These are phyloP conservation scores for Ceratosolen fusciceps DNA, from an alignment of 1,140 invertebrate genomes.

Conservation along the genomic window DNA sequence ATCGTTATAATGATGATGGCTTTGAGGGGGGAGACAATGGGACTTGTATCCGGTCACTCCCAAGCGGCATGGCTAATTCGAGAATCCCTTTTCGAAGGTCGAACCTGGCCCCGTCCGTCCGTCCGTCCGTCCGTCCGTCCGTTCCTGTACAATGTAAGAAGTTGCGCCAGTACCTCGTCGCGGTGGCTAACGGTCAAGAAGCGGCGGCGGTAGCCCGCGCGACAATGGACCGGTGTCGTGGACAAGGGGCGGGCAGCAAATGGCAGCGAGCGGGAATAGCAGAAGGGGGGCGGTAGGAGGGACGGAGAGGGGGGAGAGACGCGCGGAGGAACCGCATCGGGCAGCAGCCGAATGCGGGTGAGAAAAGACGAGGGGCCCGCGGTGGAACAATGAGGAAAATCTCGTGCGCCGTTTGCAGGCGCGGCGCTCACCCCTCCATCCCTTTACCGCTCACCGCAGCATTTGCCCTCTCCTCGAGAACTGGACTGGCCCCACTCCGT, in stretches of 20 bases:
- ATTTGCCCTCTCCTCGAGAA: no score
- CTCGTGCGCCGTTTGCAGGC: constrained; percentile 56
- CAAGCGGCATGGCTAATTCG: neutral
- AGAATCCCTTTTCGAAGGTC: constrained; percentile 3
- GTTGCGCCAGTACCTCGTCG: constrained; percentile 17
- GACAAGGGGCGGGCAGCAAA: neutral
- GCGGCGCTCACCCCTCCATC: neutral
- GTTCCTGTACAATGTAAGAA: neutral
- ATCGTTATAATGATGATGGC: no score
- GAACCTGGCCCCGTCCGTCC: neutral
- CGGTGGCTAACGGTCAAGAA: constrained; percentile 41
- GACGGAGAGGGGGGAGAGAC: constrained; percentile 39
- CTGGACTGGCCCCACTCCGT: no score
- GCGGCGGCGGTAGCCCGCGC: neutral
- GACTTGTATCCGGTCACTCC: constrained; percentile 26
- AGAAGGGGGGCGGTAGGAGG: neutral
- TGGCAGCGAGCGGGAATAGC: constrained; percentile 10
- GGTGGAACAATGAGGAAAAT: constrained; percentile 44
- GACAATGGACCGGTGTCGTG: neutral
- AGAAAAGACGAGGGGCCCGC: neutral
- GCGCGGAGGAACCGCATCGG: constrained; percentile 7
- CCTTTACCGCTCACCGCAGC: no score
- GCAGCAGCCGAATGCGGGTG: constrained; percentile 4
- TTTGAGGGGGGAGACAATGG: neutral
- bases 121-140: no score